Evolutionary conservation across 2,888 invertebrate species (phyloP).

Genomic region (Folsomia manolachei): DNA sequence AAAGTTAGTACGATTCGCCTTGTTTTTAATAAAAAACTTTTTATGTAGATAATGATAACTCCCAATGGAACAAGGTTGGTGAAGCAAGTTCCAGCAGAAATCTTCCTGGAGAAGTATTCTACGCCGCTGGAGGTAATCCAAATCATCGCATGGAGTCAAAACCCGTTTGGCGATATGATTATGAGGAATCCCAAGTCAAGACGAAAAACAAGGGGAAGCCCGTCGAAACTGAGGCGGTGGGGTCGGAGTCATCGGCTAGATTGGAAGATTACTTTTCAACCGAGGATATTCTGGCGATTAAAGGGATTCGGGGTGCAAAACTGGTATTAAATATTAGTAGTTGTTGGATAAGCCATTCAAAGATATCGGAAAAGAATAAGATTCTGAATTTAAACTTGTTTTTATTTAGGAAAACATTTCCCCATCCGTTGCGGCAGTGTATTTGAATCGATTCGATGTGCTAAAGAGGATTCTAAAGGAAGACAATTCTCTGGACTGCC

Average conservation of each 20-base stretch:
- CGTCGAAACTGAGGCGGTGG: not conserved
- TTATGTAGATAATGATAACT: too few relatives aligned
- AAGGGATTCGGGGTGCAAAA: not conserved
- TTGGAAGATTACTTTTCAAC: constrained; percentile 1
- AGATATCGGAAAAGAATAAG: not conserved
- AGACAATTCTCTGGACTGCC: not conserved
- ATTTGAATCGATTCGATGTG: not conserved
- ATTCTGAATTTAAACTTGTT: too few relatives aligned
- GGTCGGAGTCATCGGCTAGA: too few relatives aligned
- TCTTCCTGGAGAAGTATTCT: too few relatives aligned
- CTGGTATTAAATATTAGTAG: not conserved
- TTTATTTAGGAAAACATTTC: constrained; percentile 3
- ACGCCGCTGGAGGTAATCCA: too few relatives aligned
- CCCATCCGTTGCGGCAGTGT: not conserved
- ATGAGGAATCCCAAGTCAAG: too few relatives aligned
- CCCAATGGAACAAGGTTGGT: not conserved
- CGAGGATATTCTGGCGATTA: not conserved
- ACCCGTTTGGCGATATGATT: not conserved
- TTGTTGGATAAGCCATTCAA: not conserved
- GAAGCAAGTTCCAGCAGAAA: not conserved
- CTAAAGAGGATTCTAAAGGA: not conserved
- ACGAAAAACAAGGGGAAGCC: not conserved
- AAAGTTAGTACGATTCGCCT: too few relatives aligned
- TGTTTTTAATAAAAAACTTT: too few relatives aligned
- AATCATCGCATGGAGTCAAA: not conserved